Evolutionary conservation across 2,797 vertebrate species (phyloP).

Genomic region (Microchirus variegatus): DNA sequence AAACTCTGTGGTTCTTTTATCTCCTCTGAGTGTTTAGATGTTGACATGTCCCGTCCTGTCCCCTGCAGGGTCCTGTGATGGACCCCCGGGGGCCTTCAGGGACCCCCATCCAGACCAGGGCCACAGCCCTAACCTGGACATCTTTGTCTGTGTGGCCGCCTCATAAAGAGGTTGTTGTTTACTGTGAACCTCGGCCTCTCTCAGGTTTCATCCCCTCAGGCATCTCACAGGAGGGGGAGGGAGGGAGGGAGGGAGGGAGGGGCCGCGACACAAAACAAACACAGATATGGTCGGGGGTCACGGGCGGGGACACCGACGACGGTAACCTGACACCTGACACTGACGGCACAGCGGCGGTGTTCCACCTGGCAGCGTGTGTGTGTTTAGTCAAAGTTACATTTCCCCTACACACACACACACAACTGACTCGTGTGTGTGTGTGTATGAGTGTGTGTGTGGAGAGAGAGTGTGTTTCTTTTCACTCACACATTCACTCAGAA

Average conservation of each 20-base stretch:
- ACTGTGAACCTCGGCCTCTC: slow-evolving; percentile 66
- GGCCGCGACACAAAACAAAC: slow-evolving; percentile 77
- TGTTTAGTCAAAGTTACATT: slow-evolving; percentile 43
- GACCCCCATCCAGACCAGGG: slow-evolving; percentile 1
- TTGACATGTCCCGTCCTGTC: no score
- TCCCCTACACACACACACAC: slow-evolving; percentile 11
- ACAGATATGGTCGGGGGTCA: slow-evolving; percentile 70
- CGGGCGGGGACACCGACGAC: slow-evolving; percentile 56
- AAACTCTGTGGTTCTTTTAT: no score
- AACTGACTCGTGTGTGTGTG: no score
- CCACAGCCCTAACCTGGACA: slow-evolving; percentile 42
- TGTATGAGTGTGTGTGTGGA: no score
- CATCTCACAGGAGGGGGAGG: slow-evolving; percentile 47
- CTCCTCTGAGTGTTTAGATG: no score
- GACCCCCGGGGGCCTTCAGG: no score
- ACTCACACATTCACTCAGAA: slow-evolving; percentile 30
- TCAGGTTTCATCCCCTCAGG: slow-evolving; percentile 76
- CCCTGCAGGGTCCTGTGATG: no score
- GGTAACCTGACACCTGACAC: slow-evolving; percentile 66
- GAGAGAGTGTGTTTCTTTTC: not conserved
- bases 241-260: slow-evolving; percentile 57
- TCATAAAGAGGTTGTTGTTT: slow-evolving; percentile 79
- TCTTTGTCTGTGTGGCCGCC: slow-evolving; percentile 53
- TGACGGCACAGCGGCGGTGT: slow-evolving; percentile 32
- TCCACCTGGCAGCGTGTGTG: slow-evolving; percentile 51